Evolutionary conservation across 2,888 invertebrate genomes (phyloP), one percentile per base, ranked within the genome.

Genomic region (Drosophila trichaetosa): DNA sequence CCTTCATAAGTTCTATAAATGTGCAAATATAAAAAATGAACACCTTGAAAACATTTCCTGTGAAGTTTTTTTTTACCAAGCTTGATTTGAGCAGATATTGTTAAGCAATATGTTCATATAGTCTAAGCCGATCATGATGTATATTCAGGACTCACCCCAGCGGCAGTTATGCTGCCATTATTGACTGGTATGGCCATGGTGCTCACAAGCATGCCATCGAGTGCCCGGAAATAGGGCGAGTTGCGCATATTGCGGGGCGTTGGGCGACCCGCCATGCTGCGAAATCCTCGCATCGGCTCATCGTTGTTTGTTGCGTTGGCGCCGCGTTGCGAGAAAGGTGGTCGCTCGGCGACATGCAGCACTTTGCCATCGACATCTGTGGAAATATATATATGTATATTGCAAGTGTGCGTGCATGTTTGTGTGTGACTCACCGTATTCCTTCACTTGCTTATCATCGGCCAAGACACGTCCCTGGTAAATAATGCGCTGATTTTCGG

Each of bases 391-490:
- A 27, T 24, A 38, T 18, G 13, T 38, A 31, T 13, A 13, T 57
- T 57, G 40, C 8, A 21, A 33, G 33, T 42, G 11, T 29, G 11
- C 7, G 4, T 54, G 40, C n/a, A 7, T 61, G 31, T 13, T 4
- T n/a, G 11, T 16, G 2, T 38, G 38, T 75, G 71, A 91, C 93
- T 92, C 94, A 97, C 97, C 97, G 93, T 97, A 98, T 91, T 98
- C 97, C 75, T 95, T 95, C 33, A 99, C 94, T 90, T 95, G 96
- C 83, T 96, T 96, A 18, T 97, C 97, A 94, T 99, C 97, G 90
- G 97, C 96, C 59, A 99, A 94, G 33, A 99, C 98, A 93, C 97
- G 94, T n/a, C 99, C 99, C 92, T 97, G 97, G 92, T 97, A 99
- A 85, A 99, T 99, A 46, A 99, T 95, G 68, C 99, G 95, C 92